Evolutionary conservation across 2,888 invertebrate genomes (phyloP), one percentile per base, ranked within the genome.

Genomic region (Calameuta pallipes): DNA sequence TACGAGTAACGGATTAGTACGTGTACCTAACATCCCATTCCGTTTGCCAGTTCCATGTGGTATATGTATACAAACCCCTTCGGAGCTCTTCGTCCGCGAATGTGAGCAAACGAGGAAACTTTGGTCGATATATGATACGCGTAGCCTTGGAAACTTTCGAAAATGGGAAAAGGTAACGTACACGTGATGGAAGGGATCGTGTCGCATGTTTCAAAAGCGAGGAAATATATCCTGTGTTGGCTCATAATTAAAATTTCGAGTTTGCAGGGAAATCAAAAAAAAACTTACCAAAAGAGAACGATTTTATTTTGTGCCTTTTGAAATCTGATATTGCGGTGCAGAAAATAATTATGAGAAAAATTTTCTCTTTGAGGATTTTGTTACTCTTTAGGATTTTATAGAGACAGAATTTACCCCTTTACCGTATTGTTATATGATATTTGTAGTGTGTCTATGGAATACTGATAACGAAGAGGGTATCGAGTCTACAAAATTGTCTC

Each of bases 1-100:
- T 91, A 90, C 87, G 87, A 89, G 87, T 89, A 90, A 90, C 89
- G 88, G 88, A 91, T 91, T 90, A 89, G 90, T 89, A 89, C 87
- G 88, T 86, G 86, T 83, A 83, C 83, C 56, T 2, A 56, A 56
- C 56, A 23, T 56, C 56, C 23, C 9, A 9, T 56, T 56, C 23
- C 56, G 23, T 56, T 56, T 56, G 2, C 23, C 9, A 23, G 23
- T 23, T 56, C 6, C 56, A 56, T 9, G 9, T 9, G 23, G 1
- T 56, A 56, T 56, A 56, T 56, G 2, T 56, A 56, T 23, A 23
- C 9, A 23, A 56, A 6, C 73, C 69, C 36, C 71, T 70, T 37
- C 37, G 41, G 73, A 33, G 56, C n/a, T 69, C 35, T 73, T 73
- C 74, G 75, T 70, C 71, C 75, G 71, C 56, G 76, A 75, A 82